Conservation (phyloP, 1,140 invertebrate genomes). For the Dreissena rostriformis region DNA sequence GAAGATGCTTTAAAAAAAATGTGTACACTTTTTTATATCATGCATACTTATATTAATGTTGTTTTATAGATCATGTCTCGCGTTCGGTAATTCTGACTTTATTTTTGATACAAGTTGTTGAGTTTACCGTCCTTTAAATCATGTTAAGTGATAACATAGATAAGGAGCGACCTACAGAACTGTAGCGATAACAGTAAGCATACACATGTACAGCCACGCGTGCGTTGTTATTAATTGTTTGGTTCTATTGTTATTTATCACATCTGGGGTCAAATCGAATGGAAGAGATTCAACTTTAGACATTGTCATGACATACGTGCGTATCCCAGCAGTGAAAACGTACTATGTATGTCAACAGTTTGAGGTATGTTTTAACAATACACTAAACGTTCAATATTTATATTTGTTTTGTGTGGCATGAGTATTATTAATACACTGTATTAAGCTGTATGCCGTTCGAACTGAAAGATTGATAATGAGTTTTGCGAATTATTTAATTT, state of each 20-base stretch:
- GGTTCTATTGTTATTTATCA: no score
- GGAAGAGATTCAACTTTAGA: not conserved
- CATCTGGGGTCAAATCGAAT: no score
- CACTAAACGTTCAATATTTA: not conserved
- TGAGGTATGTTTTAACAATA: conserved; percentile 42
- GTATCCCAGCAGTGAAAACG: conserved; percentile 42
- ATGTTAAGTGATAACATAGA: no score
- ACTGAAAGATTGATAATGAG: not conserved
- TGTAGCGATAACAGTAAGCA: no score
- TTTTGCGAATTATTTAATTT: not conserved
- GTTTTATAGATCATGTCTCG: no score
- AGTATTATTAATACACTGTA: not conserved
- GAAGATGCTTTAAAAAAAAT: no score
- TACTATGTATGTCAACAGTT: conserved; percentile 67
- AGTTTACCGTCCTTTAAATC: no score
- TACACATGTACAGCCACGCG: no score
- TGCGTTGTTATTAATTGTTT: no score
- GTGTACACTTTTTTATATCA: conserved; percentile 3
- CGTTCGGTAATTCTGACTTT: no score
- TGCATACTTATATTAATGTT: not conserved
- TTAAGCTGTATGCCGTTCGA: not conserved
- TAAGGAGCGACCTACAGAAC: no score
- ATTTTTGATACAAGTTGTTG: no score
- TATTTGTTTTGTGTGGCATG: not conserved
- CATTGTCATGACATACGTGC: conserved; percentile 10